A percentile compares a stretch with the other conserved stretches of the same genome.
These are phyloP conservation scores for Mirza zaza DNA, from an alignment of 2,113 vertebrate species.

Conservation along the genomic window DNA sequence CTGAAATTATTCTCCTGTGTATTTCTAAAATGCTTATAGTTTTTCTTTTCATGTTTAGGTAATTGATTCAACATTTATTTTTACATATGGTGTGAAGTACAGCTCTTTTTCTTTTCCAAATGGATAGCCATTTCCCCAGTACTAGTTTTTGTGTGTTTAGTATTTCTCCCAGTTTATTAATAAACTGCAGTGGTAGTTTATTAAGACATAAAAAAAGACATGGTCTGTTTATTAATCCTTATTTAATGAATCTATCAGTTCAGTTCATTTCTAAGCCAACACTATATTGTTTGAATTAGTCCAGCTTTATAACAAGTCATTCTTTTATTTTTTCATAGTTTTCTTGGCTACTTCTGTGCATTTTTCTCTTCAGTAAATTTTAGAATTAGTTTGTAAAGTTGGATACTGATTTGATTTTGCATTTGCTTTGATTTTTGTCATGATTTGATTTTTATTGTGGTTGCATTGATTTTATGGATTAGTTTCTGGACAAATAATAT, in stretches of 20 bases:
- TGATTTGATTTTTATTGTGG: neutral
- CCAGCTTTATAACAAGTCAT: neutral
- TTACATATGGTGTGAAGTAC: neutral
- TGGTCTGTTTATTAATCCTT: neutral
- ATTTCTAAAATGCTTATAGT: neutral
- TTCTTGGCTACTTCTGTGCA: neutral
- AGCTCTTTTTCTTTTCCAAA: neutral
- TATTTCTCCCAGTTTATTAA: neutral
- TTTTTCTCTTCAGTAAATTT: conserved; percentile 1
- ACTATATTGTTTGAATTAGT: neutral
- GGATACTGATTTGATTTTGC: neutral
- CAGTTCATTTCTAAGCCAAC: neutral
- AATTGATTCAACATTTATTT: neutral
- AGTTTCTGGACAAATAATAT: neutral
- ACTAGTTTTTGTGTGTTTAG: neutral
- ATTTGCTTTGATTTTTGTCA: neutral
- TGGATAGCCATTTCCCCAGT: neutral
- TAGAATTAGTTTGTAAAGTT: neutral
- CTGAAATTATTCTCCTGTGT: neutral
- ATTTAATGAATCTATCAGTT: neutral
- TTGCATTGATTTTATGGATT: neutral
- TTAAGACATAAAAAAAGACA: neutral
- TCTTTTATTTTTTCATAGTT: neutral
- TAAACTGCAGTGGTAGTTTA: no score
- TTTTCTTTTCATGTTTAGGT: neutral